Percentiles rank a stretch among this genome's conserved stretches.
phyloP scores from a whole-genome alignment of 2,113 vertebrate species.

The Phrynosoma platyrhinos region DNA sequence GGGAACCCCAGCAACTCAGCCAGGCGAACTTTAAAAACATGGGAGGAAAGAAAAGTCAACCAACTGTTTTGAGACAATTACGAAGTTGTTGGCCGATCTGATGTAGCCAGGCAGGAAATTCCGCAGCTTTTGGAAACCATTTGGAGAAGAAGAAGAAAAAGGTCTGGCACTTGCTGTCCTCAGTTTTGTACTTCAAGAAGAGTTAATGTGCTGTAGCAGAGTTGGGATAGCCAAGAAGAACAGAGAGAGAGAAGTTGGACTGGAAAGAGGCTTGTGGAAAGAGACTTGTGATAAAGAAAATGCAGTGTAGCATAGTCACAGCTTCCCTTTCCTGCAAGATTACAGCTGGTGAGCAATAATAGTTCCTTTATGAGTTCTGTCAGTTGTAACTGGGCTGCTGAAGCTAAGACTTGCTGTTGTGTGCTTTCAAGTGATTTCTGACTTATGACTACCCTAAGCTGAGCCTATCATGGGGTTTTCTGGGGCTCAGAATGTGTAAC shows the following conservation, averaged over 20 bases:
- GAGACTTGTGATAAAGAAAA: slow-evolving; percentile 30
- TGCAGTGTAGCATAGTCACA: slow-evolving; percentile 2
- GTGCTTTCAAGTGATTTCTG: no score
- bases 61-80: slow-evolving; percentile 66
- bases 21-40: slow-evolving; percentile 68
- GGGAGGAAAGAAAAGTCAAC: slow-evolving; percentile 64
- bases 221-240: slow-evolving; percentile 53
- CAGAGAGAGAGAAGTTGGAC: slow-evolving; percentile 5
- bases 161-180: slow-evolving; percentile 56
- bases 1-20: slow-evolving; percentile 44
- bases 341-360: slow-evolving; percentile 15
- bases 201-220: slow-evolving; percentile 65
- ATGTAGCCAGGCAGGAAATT: slow-evolving; percentile 67
- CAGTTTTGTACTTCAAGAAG: slow-evolving; percentile 62
- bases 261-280: background rate
- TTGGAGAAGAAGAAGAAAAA: slow-evolving; percentile 45
- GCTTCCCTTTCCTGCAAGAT: slow-evolving; percentile 13
- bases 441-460: no score
- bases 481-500: no score
- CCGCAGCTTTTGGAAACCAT: slow-evolving; percentile 64
- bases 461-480: no score
- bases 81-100: slow-evolving; percentile 63
- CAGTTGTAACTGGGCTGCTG: background rate
- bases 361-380: background rate
- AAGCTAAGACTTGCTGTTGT: background rate